A percentile compares a stretch with the other conserved stretches of the same genome.
Conservation (phyloP, 2,888 invertebrate genomes). For the Aricia artaxerxes region DNA sequence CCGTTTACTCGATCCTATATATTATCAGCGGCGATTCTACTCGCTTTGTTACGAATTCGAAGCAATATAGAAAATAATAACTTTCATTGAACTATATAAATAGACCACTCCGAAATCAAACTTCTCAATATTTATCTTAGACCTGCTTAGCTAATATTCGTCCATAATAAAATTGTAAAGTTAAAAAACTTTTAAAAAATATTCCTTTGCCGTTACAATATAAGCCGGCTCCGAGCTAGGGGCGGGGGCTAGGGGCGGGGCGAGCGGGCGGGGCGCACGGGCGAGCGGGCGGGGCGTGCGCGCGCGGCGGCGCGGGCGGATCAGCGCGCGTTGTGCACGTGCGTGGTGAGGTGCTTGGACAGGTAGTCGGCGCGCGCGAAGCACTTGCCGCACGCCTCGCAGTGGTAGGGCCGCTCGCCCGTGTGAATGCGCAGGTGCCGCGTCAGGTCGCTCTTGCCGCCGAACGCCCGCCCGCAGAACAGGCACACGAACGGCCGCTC, state of each 20-base stretch:
- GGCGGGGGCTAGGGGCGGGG: constrained; percentile 55
- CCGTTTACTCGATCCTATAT: constrained; percentile 46
- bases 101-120: constrained; percentile 70
- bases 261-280: constrained; percentile 43
- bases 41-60: constrained; percentile 44
- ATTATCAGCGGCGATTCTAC: constrained; percentile 50
- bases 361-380: constrained; percentile 94
- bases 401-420: constrained; percentile 93
- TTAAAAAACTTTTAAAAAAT: constrained; percentile 77
- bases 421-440: constrained; percentile 93
- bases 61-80: constrained; percentile 66
- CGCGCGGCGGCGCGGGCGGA: constrained; percentile 59
- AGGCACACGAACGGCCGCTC: constrained; percentile 95
- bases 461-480: constrained; percentile 93
- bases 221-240: constrained; percentile 59
- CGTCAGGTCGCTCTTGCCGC: constrained; percentile 93
- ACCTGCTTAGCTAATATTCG: constrained; percentile 64
- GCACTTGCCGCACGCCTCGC: constrained; percentile 95
- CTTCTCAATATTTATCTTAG: constrained; percentile 67
- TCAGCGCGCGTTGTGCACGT: constrained; percentile 88
- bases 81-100: constrained; percentile 63
- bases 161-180: constrained; percentile 65
- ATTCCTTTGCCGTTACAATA: constrained; percentile 72
- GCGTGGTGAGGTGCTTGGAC: constrained; percentile 94
- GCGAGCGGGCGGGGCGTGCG: constrained; percentile 56